Base-by-base conservation (phyloP, 2,113 vertebrate genomes). In the Brachirus orientalis region DNA sequence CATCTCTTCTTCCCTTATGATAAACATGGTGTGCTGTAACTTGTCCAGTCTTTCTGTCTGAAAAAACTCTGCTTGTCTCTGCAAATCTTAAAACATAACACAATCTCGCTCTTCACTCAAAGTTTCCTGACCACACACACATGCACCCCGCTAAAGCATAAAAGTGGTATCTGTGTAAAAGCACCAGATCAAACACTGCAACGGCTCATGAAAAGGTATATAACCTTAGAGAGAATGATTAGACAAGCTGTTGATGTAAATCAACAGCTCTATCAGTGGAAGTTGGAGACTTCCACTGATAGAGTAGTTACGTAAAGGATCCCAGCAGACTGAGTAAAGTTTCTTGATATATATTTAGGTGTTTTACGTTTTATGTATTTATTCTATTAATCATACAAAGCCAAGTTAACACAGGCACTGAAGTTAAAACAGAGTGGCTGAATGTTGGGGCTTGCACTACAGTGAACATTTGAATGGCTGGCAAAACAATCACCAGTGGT, bases 1-100 rank as follows among this genome's bases (percentile, higher is more conserved):
- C 41, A 43, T 63, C 19, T n/a, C 53, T 59, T 72, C 44, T 62
- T 72, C 48, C 77, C 70, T 81, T 60, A 72, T 86, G 80, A 77
- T 85, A 87, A 88, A 82, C 80, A 71, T 6, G 68, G 81, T 88
- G 74, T 79, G 88, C 85, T 86, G 72, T 52, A 83, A 90, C 84
- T 75, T 88, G 84, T 87, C 76, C 81, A 73, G 54, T 67, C 77
- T 20, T 17, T 80, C 83, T 85, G 82, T 89, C 79, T 84, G 77
- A 74, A 59, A 73, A 85, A 62, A 66, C 59, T 69, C 57, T 38
- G 77, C 83, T 65, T 72, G 79, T 77, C 76, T 72, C 77, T 74
- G 65, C 76, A 75, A 80, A 84, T 84, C 82, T 81, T 65, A 57
- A 28, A 73, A 73, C 67, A 61, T 45, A 82, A 83, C 77, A 62